Base-by-base conservation (phyloP, 2,888 invertebrate species). In the Emmelina monodactyla region DNA sequence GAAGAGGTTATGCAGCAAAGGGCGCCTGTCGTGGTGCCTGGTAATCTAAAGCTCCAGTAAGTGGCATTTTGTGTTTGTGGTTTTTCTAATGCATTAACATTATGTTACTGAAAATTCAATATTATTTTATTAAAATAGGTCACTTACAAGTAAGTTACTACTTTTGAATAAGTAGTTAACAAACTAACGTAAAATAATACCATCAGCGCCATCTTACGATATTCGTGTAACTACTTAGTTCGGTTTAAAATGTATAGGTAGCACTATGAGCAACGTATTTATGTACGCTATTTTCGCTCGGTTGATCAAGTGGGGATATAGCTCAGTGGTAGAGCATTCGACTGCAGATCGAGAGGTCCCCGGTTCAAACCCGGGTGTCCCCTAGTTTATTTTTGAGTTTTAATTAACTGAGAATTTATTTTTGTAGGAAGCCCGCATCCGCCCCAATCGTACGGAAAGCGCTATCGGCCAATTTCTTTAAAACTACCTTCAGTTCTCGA, bases 281-380 rank as follows among this genome's bases (percentile, higher is more conserved):
- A 0, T 25, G 16, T 46, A 48, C 11, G 33, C 4, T 48, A 55
- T 47, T 65, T 73, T 69, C 50, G 22, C 2, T n/a, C n/a, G 14
- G 0, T 0, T 0, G 0, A 0, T 0, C 0, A 0, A 48, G 1
- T 2, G 70, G 76, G 75, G 75, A 75, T 75, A 73, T 76, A 78
- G 75, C 75, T 76, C 75, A 76, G 73, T 76, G 76, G 75, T 76
- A 76, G 75, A 75, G 75, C 76, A 73, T 75, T 76, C 76, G 73
- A 75, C 75, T 75, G 75, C 75, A 73, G 75, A 75, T 73, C 73
- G 73, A 76, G 75, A 76, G 75, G 76, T 78, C 73, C 76, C 75
- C 75, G 78, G 75, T 78, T 76, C 76, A 75, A 78, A 75, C 73
- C 75, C 76, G 76, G 76, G 73, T 75, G 72, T 73, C 73, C 72